These are phyloP conservation scores for Rhabdomys pumilio DNA, from an alignment of 2,797 vertebrate genomes.

Conservation along the genomic window DNA sequence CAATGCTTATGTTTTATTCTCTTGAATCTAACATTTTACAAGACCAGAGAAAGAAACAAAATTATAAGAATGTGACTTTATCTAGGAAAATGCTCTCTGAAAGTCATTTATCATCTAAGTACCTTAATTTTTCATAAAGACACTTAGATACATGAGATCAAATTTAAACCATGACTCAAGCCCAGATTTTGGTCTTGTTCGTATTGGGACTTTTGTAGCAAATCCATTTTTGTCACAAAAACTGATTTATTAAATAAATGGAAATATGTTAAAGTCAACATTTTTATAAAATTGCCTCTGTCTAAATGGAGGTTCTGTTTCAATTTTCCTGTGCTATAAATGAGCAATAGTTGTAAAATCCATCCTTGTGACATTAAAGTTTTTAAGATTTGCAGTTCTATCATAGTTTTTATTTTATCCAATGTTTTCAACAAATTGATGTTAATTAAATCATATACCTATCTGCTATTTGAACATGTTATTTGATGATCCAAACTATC, in stretches of 20 bases:
- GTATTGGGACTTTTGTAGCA: background rate
- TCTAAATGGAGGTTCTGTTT: background rate
- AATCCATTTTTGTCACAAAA: slow-evolving; percentile 54
- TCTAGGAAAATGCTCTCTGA: slow-evolving; percentile 7
- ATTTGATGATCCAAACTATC: background rate
- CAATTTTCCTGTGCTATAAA: slow-evolving; percentile 8
- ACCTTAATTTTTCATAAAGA: slow-evolving; percentile 49
- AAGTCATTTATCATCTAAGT: slow-evolving; percentile 59
- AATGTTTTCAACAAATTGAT: slow-evolving; percentile 36
- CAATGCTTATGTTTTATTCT: background rate
- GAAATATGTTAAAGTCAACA: slow-evolving; percentile 8
- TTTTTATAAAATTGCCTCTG: slow-evolving; percentile 14
- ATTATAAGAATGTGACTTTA: background rate
- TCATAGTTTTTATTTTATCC: slow-evolving; percentile 16
- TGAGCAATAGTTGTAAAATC: background rate
- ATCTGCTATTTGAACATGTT: slow-evolving; percentile 26
- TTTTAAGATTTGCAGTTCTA: slow-evolving; percentile 46
- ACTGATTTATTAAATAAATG: slow-evolving; percentile 58
- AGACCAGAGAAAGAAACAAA: background rate
- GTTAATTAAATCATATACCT: slow-evolving; percentile 2
- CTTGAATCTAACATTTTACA: background rate
- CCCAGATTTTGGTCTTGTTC: slow-evolving; percentile 22
- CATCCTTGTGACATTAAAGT: slow-evolving; percentile 49
- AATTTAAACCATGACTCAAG: slow-evolving; percentile 55
- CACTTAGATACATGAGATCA: slow-evolving; percentile 36